Evolutionary conservation across 2,888 invertebrate genomes (phyloP).

Genomic region (Harpalus rubripes): DNA sequence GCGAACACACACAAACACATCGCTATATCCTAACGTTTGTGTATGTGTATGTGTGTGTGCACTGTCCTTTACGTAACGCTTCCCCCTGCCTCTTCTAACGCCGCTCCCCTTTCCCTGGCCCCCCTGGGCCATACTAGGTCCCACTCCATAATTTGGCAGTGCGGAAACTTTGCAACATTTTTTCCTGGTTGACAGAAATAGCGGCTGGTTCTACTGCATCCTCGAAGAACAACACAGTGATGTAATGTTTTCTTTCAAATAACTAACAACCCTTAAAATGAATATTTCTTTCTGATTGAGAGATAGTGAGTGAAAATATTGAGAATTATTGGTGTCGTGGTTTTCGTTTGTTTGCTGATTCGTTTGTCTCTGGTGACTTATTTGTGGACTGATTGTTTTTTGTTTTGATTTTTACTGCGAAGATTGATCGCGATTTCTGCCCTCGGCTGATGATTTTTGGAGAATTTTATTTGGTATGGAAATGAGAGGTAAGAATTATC

Average conservation of each 20-base stretch:
- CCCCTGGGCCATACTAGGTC: slow-evolving; percentile 45
- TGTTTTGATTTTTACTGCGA: slow-evolving; percentile 12
- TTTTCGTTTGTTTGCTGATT: slow-evolving; percentile 42
- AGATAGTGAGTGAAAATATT: slow-evolving; percentile 17
- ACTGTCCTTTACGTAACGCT: slow-evolving; percentile 64
- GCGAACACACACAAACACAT: slow-evolving; percentile 30
- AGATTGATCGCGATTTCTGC: background rate
- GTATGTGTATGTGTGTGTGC: slow-evolving; percentile 53
- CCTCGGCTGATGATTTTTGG: slow-evolving; percentile 22
- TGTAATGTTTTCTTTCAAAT: background rate
- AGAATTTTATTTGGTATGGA: slow-evolving; percentile 57
- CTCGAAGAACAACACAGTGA: slow-evolving; percentile 40
- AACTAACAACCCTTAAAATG: slow-evolving; percentile 1
- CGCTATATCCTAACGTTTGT: background rate
- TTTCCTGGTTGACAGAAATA: slow-evolving; percentile 66
- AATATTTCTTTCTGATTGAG: slow-evolving; percentile 14
- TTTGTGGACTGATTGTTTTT: slow-evolving; percentile 44
- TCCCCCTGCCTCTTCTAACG: slow-evolving; percentile 44
- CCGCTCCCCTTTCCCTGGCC: slow-evolving; percentile 15
- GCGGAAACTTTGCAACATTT: slow-evolving; percentile 63
- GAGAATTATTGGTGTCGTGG: slow-evolving; percentile 21
- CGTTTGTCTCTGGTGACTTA: slow-evolving; percentile 6
- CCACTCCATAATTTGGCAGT: slow-evolving; percentile 65
- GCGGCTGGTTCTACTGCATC: slow-evolving; percentile 40
- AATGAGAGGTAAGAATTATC: slow-evolving; percentile 63